Conservation (phyloP, 2,113 vertebrate species). For the Pavo muticus region DNA sequence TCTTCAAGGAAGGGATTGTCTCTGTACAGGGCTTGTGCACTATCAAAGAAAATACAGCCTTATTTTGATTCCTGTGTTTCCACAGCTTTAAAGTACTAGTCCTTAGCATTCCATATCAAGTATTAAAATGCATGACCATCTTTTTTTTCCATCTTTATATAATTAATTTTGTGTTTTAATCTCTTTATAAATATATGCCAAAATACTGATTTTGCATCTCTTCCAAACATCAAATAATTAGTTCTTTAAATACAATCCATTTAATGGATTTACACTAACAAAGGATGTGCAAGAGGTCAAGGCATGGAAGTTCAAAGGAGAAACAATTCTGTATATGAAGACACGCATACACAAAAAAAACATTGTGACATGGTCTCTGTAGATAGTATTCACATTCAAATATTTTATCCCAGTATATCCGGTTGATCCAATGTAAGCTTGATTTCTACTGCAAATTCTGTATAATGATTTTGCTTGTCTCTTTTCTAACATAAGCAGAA, state of each 20-base stretch:
- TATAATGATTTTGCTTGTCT: not conserved
- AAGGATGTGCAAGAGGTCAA: not conserved
- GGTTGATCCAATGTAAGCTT: not conserved
- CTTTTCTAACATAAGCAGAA: not conserved
- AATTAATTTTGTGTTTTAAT: not conserved
- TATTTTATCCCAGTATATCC: not conserved
- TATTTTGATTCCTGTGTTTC: not conserved
- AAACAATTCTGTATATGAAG: not conserved
- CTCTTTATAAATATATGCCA: not conserved
- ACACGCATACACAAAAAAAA: not conserved
- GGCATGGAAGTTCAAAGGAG: not conserved
- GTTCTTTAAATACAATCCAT: not conserved
- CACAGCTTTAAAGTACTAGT: not conserved
- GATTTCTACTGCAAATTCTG: not conserved
- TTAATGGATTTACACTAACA: not conserved
- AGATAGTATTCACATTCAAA: not conserved
- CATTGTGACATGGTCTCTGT: not conserved
- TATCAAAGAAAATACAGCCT: not conserved
- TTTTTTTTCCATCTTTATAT: not conserved
- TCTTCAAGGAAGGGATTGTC: not conserved
- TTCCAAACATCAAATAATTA: not conserved
- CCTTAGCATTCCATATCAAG: not conserved
- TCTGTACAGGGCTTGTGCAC: not conserved
- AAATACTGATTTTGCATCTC: not conserved
- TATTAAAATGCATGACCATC: not conserved